These are phyloP conservation scores for Channa maculata DNA, from an alignment of 2,113 vertebrate species.

Conservation along the genomic window DNA sequence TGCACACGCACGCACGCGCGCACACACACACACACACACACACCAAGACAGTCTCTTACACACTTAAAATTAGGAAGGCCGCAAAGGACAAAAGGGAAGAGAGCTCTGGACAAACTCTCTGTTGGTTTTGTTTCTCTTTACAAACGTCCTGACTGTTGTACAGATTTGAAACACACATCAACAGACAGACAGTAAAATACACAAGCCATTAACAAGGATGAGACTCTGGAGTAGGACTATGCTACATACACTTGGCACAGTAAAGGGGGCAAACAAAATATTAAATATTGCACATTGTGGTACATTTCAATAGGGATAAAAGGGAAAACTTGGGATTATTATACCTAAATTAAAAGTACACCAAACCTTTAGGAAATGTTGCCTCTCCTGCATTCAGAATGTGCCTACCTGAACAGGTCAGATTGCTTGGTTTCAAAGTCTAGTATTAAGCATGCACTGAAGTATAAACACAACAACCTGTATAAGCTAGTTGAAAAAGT, in stretches of 20 bases:
- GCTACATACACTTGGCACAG: slow-evolving; percentile 79
- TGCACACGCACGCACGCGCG: no score
- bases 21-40: slow-evolving; percentile 29
- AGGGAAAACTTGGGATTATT: slow-evolving; percentile 21
- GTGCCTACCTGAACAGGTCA: slow-evolving; percentile 15
- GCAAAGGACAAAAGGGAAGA: slow-evolving; percentile 42
- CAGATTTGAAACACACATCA: slow-evolving; percentile 35
- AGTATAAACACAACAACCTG: slow-evolving; percentile 29
- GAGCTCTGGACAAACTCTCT: slow-evolving; percentile 34
- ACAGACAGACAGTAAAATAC: slow-evolving; percentile 41
- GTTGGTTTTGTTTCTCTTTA: slow-evolving; percentile 49
- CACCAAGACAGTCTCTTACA: slow-evolving; percentile 18
- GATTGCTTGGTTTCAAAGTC: slow-evolving; percentile 39
- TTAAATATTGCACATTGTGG: slow-evolving; percentile 75
- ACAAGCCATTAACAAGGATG: slow-evolving; percentile 42
- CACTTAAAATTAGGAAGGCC: slow-evolving; percentile 67
- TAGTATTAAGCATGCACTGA: slow-evolving; percentile 32
- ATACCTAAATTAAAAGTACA: slow-evolving; percentile 31
- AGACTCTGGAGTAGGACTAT: slow-evolving; percentile 53
- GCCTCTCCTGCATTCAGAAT: slow-evolving; percentile 26
- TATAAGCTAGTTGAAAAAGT: slow-evolving; percentile 5
- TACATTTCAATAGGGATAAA: slow-evolving; percentile 50
- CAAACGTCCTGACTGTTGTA: slow-evolving; percentile 54
- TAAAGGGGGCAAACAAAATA: slow-evolving; percentile 27
- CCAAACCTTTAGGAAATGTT: slow-evolving; percentile 22